A percentile compares a stretch with the other conserved stretches of the same genome.
phyloP scores from a whole-genome alignment of 2,888 invertebrate genomes.

The Hemithea aestivaria region DNA sequence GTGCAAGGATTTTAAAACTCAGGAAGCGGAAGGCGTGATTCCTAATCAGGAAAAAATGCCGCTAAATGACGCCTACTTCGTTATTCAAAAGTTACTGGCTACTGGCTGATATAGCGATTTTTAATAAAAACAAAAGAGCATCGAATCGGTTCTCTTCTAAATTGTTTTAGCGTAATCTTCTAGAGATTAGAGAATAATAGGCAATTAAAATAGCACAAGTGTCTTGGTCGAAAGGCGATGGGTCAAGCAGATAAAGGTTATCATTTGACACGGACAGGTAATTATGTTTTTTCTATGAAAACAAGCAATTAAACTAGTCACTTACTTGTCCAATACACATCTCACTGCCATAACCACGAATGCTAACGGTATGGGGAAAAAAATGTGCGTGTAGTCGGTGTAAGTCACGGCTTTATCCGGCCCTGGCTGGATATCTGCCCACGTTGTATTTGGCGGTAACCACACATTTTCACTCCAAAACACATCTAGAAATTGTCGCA shows the following conservation, averaged over 20 bases:
- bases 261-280: conserved; percentile 22
- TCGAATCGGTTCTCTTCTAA: not conserved
- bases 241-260: conserved; percentile 27
- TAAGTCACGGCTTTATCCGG: conserved; percentile 85
- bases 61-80: conserved; percentile 8
- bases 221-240: conserved; percentile 21
- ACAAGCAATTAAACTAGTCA: conserved; percentile 30
- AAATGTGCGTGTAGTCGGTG: conserved; percentile 89
- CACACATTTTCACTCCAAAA: conserved; percentile 94
- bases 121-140: too few relatives aligned
- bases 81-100: not conserved
- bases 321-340: conserved; percentile 92
- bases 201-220: too few relatives aligned
- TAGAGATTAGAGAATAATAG: too few relatives aligned
- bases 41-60: conserved; percentile 21
- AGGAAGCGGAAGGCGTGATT: conserved; percentile 26
- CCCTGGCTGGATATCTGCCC: conserved; percentile 91
- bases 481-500: conserved; percentile 62
- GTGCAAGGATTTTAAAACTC: conserved; percentile 11
- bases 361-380: conserved; percentile 91
- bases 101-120: not conserved
- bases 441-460: conserved; percentile 94
- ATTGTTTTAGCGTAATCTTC: too few relatives aligned
- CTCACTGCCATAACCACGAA: conserved; percentile 87
- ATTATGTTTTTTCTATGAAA: conserved; percentile 8